Evolutionary conservation across 1,140 invertebrate species (phyloP), one percentile per base, ranked within the genome.

Genomic region (Oncopodura yosiiana): DNA sequence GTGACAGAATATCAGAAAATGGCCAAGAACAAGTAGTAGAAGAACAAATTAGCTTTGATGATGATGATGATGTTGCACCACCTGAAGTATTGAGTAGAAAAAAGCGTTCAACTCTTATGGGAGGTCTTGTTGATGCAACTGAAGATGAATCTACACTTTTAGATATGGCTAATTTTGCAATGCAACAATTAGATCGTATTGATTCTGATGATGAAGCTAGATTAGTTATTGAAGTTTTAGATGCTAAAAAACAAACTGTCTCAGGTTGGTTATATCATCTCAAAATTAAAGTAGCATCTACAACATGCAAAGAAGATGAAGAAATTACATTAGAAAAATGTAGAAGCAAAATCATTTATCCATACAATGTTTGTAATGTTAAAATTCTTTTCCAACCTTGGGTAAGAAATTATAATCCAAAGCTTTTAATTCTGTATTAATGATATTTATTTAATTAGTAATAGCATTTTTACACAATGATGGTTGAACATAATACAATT

Each of bases 121-220:
- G 32, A 16, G 38, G 30, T 8, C n/a, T 27, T 38, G 6, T 9
- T 23, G 3, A 39, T 49, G 23, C n/a, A 36, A 14, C 24, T 39
- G 45, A 30, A 42, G 34, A 53, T 42, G 43, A 66, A 5, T 64
- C 70, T 34, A 49, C 54, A 54, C 51, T 71, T n/a, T 63, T 68
- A 50, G 67, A 69, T 61, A 65, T 73, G 18, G 68, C 73, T 3
- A 57, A 67, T 42, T 69, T 69, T 57, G 72, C 68, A 4, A 59
- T 75, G 1, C 63, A 69, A 19, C 60, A 67, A 26, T 49, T 75
- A 14, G 74, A 76, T 52, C 59, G 65, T 6, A 60, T 67, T 49
- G 69, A 73, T 41, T 68, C 69, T 27, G 71, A 70, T 48, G 66
- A 72, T 48, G 71, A 68, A 26, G 73, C 69, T 50, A 56, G 69